These are phyloP conservation scores for Anguilla japonica DNA, from an alignment of 2,113 vertebrate genomes.

Conservation along the genomic window DNA sequence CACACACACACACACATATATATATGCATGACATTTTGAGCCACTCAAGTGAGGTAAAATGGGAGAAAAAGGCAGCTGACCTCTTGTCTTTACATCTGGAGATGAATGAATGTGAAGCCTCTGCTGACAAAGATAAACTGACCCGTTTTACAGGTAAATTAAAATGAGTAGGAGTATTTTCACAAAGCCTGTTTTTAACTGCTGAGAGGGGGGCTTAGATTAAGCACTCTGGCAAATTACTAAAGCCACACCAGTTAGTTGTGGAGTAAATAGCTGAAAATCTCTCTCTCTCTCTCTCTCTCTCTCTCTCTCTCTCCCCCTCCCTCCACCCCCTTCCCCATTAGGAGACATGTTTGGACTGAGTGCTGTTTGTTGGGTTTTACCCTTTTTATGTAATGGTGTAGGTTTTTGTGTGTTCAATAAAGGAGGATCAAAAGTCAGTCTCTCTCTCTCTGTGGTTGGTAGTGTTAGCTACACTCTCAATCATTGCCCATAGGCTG, in stretches of 20 bases:
- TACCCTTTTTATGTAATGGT: neutral
- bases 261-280: conserved; percentile 25
- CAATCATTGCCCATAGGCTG: neutral
- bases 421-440: neutral
- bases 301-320: neutral
- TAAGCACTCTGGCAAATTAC: conserved; percentile 47
- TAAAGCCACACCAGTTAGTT: conserved; percentile 18
- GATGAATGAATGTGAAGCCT: neutral
- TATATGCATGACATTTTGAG: neutral
- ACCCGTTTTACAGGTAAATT: conserved; percentile 37
- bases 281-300: neutral
- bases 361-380: no score
- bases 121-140: neutral
- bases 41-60: neutral
- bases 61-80: neutral
- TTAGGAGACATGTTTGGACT: no score
- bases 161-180: conserved; percentile 45
- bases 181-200: conserved; percentile 34
- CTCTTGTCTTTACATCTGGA: neutral
- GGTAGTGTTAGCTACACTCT: neutral
- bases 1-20: no score
- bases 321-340: neutral
- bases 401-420: neutral
- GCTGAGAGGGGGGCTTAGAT: conserved; percentile 38
- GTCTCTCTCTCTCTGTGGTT: neutral